Evolutionary conservation across 1,140 invertebrate genomes (phyloP), one percentile per base, ranked within the genome.

Genomic region (Habropoda laboriosa): DNA sequence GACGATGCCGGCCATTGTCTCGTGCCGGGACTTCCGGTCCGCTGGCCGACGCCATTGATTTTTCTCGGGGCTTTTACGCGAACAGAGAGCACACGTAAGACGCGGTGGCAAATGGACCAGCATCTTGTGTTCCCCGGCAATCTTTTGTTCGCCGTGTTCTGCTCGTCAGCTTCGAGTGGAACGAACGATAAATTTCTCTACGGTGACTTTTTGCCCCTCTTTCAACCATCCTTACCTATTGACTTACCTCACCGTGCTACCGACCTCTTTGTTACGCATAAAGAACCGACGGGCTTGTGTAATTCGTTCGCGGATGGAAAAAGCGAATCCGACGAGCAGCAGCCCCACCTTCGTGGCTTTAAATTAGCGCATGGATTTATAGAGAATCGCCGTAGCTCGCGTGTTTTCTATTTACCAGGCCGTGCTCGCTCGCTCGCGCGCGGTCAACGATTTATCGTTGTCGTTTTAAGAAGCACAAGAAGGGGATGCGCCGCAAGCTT

Each of bases 381-480:
- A 53, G 27, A 24, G 30, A 60, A 60, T 53, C 27, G 63, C 42
- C n/a, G 71, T 42, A n/a, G 61, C 4, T 74, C 45, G 72, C 72
- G 74, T 57, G 74, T 35, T 55, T 57, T 30, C 27, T 53, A 67
- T 68, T 66, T 42, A 42, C 21, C 13, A 42, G n/a, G 42, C n/a
- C 18, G 58, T 5, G 32, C 8, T n/a, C n/a, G n/a, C n/a, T n/a
- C n/a, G n/a, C n/a, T n/a, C n/a, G n/a, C 61, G 38, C 24, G 27
- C 10, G 10, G 10, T 13, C 27, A 24, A 27, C 21, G 49, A 75
- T 75, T 76, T 76, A 76, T 76, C 42, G 30, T 45, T 64, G 74
- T 68, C 63, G 74, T 68, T 76, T 76, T 68, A 68, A 76, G 63
- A 57, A 68, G 30, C 40, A n/a, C n/a, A 35, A 24, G 3, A 30